Conservation (phyloP, 2,888 invertebrate species). For the Drosophila affinis region DNA sequence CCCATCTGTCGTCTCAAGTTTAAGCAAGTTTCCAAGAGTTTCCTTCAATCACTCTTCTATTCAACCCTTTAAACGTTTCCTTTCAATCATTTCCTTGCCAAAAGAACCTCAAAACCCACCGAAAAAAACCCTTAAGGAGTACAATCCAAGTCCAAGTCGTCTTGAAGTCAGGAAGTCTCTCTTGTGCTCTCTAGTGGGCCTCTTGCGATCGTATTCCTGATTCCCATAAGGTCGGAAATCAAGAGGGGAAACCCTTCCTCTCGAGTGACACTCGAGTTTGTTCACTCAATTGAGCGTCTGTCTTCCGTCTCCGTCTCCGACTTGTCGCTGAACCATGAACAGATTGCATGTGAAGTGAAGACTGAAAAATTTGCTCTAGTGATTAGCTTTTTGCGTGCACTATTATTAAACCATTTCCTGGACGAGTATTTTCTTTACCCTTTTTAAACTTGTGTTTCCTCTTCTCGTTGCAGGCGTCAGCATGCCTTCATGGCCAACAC, state of each 20-base stretch:
- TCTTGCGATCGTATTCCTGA: slow-evolving; percentile 22
- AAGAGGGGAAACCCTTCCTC: slow-evolving; percentile 10
- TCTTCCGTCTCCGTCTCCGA: slow-evolving; percentile 14
- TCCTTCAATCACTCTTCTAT: background rate
- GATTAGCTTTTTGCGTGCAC: slow-evolving; percentile 68
- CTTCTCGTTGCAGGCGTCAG: slow-evolving; percentile 86
- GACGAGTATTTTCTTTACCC: slow-evolving; percentile 34
- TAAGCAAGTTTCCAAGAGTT: background rate
- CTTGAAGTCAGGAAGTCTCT: slow-evolving; percentile 36
- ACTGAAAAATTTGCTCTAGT: slow-evolving; percentile 26
- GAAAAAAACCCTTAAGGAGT: background rate
- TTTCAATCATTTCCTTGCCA: background rate
- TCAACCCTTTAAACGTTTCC: background rate
- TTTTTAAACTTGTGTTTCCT: slow-evolving; percentile 13
- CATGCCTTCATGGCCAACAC: slow-evolving; percentile 84
- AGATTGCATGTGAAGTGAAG: slow-evolving; percentile 58
- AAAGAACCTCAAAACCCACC: background rate
- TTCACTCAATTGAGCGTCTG: slow-evolving; percentile 66
- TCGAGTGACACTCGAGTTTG: slow-evolving; percentile 56
- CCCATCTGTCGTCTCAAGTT: background rate
- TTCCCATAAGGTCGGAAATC: slow-evolving; percentile 26
- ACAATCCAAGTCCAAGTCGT: background rate
- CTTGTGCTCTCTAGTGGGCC: slow-evolving; percentile 23
- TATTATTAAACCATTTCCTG: slow-evolving; percentile 62
- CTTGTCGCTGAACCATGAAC: slow-evolving; percentile 68